Evolutionary conservation across 2,888 invertebrate genomes (phyloP).

Genomic region (Lithodes maja): DNA sequence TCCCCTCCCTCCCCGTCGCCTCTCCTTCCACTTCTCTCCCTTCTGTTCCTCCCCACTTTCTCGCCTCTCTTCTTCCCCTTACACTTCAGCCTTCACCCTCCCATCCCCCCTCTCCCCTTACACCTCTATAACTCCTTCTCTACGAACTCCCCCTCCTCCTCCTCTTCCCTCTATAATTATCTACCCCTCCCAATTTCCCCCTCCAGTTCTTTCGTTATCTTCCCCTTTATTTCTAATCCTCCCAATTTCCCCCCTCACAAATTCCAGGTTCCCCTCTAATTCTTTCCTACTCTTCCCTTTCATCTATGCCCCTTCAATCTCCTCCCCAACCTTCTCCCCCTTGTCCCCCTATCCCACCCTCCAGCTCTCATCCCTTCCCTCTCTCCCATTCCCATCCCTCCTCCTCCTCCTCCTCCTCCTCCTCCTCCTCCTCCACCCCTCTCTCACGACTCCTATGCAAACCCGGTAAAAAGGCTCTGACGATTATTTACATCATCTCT

Average conservation of each 20-base stretch:
- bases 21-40: too few species aligned
- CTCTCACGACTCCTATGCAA: neutral
- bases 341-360: neutral
- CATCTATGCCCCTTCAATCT: neutral
- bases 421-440: neutral
- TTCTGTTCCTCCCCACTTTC: neutral
- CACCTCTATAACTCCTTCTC: neutral
- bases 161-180: neutral
- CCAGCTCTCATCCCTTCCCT: neutral
- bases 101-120: neutral
- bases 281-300: neutral
- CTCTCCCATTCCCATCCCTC: neutral
- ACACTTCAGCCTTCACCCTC: neutral
- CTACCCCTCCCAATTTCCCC: neutral
- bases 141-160: neutral
- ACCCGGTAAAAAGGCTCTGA: neutral
- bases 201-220: neutral
- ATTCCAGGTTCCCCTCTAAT: neutral
- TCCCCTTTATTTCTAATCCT: neutral
- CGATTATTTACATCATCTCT: slow-evolving; percentile 42
- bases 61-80: neutral
- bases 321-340: neutral
- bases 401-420: neutral
- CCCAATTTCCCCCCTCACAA: too few species aligned
- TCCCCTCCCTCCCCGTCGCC: neutral